Conservation (phyloP, 2,113 vertebrate species). For the Mesoclemmys tuberculata region DNA sequence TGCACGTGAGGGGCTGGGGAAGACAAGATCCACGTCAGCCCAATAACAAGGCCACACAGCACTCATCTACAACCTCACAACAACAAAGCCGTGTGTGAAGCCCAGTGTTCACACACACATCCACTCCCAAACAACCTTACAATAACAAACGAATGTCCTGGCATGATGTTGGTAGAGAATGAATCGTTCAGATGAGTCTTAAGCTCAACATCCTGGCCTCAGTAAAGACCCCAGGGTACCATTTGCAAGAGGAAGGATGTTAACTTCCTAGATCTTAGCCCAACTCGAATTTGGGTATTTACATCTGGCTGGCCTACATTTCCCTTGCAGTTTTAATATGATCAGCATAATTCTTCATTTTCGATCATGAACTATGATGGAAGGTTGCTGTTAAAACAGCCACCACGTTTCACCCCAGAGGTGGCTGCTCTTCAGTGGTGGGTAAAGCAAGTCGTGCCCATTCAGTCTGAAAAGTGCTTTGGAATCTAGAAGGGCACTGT, state of each 20-base stretch:
- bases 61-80: too few relatives aligned
- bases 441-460: not conserved
- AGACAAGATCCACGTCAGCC: too few relatives aligned
- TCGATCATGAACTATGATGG: fast-evolving
- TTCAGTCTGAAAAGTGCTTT: not conserved
- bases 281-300: fast-evolving
- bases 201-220: fast-evolving
- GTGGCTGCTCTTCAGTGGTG: fast-evolving
- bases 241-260: not conserved
- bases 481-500: not conserved
- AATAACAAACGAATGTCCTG: not conserved
- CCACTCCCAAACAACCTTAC: not conserved
- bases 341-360: fast-evolving
- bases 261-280: not conserved
- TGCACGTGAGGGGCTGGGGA: too few relatives aligned
- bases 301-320: fast-evolving
- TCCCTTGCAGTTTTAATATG: fast-evolving
- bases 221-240: not conserved
- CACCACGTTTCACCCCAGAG: fast-evolving
- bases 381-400: not conserved
- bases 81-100: too few relatives aligned
- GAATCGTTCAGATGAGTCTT: fast-evolving
- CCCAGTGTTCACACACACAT: not conserved
- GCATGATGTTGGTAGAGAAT: not conserved
- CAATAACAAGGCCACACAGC: too few relatives aligned